A percentile compares a stretch with the other conserved stretches of the same genome.
Conservation (phyloP, 2,113 vertebrate genomes). For the Anser cygnoides region DNA sequence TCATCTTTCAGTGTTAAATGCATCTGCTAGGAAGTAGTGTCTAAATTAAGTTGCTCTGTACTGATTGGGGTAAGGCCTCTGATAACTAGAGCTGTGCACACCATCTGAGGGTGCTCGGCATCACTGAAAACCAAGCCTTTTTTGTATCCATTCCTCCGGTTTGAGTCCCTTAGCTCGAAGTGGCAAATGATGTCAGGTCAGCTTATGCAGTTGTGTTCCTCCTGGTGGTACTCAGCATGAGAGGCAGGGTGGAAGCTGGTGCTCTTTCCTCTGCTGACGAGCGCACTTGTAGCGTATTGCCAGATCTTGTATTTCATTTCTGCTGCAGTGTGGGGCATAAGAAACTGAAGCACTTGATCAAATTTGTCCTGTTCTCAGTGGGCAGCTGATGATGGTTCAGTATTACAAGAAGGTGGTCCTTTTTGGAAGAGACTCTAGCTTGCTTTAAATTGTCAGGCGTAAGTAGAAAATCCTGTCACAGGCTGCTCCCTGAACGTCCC, state of each 20-base stretch:
- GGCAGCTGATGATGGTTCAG: neutral
- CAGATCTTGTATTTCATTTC: neutral
- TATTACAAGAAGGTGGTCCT: neutral
- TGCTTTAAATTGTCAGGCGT: neutral
- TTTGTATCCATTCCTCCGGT: neutral
- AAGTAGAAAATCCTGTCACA: neutral
- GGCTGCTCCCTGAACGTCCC: neutral
- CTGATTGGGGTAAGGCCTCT: accelerated
- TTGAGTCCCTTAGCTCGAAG: neutral
- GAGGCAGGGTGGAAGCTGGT: neutral
- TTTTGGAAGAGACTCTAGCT: neutral
- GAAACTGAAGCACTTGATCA: neutral
- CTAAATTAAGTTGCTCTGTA: neutral
- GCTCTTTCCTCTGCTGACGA: neutral
- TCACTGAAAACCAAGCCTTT: neutral
- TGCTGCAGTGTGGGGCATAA: neutral
- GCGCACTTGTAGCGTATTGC: neutral
- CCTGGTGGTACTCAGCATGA: accelerated
- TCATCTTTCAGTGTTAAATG: neutral
- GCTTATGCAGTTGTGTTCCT: neutral
- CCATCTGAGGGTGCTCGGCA: neutral
- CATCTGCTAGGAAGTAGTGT: neutral
- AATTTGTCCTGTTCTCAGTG: neutral
- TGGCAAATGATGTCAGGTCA: accelerated
- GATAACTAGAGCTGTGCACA: neutral